phyloP scores from a whole-genome alignment of 2,797 vertebrate species.

The Agapornis canus region DNA sequence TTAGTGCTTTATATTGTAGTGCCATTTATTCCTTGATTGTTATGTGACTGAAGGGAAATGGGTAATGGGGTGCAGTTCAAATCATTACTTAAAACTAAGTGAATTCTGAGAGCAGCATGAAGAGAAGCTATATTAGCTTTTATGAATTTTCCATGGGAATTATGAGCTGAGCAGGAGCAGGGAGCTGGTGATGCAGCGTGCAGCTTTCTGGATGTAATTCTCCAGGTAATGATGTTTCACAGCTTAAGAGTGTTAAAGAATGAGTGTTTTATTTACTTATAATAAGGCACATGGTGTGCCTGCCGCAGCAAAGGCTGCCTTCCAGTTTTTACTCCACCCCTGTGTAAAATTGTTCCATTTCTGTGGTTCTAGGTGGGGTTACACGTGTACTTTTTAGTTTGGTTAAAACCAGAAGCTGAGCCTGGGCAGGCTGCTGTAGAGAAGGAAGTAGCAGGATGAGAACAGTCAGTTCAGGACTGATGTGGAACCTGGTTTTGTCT shows the following conservation, averaged over 20 bases:
- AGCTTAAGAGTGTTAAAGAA: background rate
- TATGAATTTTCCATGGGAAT: constrained; percentile 16
- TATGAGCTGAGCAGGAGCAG: background rate
- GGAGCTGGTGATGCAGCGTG: background rate
- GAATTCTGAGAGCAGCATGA: background rate
- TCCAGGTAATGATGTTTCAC: background rate
- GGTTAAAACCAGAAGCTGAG: background rate
- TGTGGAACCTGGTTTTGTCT: background rate
- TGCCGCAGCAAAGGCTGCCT: background rate
- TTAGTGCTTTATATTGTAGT: constrained; percentile 28
- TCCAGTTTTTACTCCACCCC: background rate
- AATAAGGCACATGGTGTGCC: background rate
- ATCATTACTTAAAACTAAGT: constrained; percentile 23
- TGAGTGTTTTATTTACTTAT: background rate
- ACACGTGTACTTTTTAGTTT: background rate
- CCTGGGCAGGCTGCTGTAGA: background rate
- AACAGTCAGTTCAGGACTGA: background rate
- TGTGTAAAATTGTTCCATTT: background rate
- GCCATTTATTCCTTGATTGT: constrained; percentile 53
- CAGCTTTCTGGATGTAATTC: background rate
- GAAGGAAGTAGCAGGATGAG: background rate
- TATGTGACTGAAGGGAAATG: constrained; percentile 22
- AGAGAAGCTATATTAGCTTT: background rate
- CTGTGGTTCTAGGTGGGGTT: background rate
- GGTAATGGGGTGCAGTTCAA: background rate